Conservation (phyloP, 2,888 invertebrate genomes). For the Drosophila niveifrons region DNA sequence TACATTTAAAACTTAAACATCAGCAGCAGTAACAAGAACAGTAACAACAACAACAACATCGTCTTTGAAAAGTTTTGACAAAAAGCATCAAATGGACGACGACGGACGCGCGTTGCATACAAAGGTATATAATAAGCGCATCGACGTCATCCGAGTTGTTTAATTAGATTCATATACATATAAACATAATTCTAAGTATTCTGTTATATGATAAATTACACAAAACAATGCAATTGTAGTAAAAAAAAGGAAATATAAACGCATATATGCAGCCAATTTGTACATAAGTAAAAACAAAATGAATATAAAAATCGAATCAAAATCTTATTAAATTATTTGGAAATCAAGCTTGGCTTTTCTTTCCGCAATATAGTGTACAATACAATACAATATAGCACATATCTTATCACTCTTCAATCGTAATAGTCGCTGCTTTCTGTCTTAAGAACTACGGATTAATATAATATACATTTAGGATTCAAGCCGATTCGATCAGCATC, state of each 20-base stretch:
- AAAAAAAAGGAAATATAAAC: slow-evolving; percentile 45
- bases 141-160: slow-evolving; percentile 56
- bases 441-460: slow-evolving; percentile 22
- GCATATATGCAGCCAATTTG: slow-evolving; percentile 72
- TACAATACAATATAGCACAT: slow-evolving; percentile 16
- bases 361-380: slow-evolving; percentile 1
- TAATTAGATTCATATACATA: slow-evolving; percentile 59
- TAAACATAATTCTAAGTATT: slow-evolving; percentile 65
- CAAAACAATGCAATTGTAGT: slow-evolving; percentile 72
- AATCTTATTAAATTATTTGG: slow-evolving; percentile 71
- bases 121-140: slow-evolving; percentile 21
- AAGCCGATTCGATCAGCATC: slow-evolving; percentile 17
- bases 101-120: slow-evolving; percentile 16
- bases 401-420: slow-evolving; percentile 16
- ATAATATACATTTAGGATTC: slow-evolving; percentile 4
- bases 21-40: not conserved
- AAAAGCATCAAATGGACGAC: slow-evolving; percentile 33
- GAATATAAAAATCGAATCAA: slow-evolving; percentile 59
- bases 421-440: slow-evolving; percentile 21
- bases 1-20: slow-evolving; percentile 16
- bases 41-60: slow-evolving; percentile 15
- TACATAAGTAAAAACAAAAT: slow-evolving; percentile 60
- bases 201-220: slow-evolving; percentile 63
- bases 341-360: slow-evolving; percentile 61
- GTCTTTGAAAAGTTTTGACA: slow-evolving; percentile 36